Evolutionary conservation across 1,140 invertebrate genomes (phyloP).

Genomic region (Trichoplusia ni): DNA sequence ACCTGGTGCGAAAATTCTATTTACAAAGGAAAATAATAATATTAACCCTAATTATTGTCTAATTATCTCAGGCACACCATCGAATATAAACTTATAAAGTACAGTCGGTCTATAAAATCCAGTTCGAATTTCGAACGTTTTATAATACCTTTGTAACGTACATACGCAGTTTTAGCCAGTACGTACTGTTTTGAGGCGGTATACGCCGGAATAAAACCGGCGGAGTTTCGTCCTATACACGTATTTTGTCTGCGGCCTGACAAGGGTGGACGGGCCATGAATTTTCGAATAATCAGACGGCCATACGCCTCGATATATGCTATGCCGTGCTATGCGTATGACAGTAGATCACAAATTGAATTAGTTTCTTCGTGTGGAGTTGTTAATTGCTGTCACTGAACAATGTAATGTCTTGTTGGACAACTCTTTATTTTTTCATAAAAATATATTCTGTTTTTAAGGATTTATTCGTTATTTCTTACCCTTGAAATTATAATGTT

Average conservation of each 20-base stretch:
- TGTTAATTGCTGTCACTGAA: too few species aligned
- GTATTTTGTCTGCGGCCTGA: conserved; percentile 65
- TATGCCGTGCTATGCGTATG: background rate
- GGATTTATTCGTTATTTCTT: background rate
- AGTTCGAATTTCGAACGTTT: conserved; percentile 22
- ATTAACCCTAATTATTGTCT: background rate
- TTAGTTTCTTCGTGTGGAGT: background rate
- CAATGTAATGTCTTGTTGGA: too few species aligned
- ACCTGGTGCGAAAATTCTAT: background rate
- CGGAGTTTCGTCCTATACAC: conserved; percentile 56
- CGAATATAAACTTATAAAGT: conserved; percentile 10
- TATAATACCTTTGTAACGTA: conserved; percentile 29
- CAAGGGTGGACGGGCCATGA: conserved; percentile 65
- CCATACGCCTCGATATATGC: conserved; percentile 36
- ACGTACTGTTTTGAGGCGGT: conserved; percentile 25
- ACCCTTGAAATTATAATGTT: background rate
- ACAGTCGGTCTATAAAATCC: conserved; percentile 13
- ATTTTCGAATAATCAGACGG: conserved; percentile 71
- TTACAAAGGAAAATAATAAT: conserved; percentile 1
- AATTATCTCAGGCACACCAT: conserved; percentile 4
- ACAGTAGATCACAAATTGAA: background rate
- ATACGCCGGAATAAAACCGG: conserved; percentile 57
- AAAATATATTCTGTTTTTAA: background rate
- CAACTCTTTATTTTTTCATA: too few species aligned
- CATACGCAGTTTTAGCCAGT: conserved; percentile 28